phyloP scores from a whole-genome alignment of 1,140 invertebrate species.

The Rhagoletis pomonella region DNA sequence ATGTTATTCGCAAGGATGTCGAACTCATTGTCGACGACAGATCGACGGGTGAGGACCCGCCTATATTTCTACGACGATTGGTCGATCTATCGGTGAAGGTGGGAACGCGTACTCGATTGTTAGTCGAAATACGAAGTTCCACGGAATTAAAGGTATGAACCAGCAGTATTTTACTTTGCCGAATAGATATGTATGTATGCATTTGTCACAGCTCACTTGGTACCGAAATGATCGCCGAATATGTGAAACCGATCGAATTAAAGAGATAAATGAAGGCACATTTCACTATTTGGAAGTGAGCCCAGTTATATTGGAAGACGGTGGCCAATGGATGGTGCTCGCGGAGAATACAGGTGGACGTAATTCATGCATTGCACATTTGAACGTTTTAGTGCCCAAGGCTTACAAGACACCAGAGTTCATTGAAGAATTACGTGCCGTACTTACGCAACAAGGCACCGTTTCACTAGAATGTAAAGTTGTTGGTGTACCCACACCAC shows the following conservation, averaged over 20 bases:
- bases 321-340: conserved; percentile 87
- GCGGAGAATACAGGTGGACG: conserved; percentile 84
- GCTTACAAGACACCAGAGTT: conserved; percentile 91
- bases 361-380: conserved; percentile 83
- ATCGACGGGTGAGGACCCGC: conserved; percentile 81
- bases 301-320: conserved; percentile 87
- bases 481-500: conserved; percentile 88
- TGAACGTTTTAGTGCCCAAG: conserved; percentile 90
- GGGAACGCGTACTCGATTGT: conserved; percentile 86
- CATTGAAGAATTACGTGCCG: conserved; percentile 85
- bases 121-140: conserved; percentile 87
- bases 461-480: conserved; percentile 93
- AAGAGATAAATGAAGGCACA: conserved; percentile 85
- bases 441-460: conserved; percentile 89
- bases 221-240: conserved; percentile 84
- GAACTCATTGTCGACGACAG: conserved; percentile 73
- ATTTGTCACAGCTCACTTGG: conserved; percentile 82
- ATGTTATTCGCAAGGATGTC: conserved; percentile 68
- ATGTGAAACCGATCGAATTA: conserved; percentile 80
- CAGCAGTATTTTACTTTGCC: neutral
- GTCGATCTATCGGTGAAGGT: conserved; percentile 90
- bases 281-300: conserved; percentile 90
- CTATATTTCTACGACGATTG: conserved; percentile 84
- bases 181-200: neutral
- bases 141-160: conserved; percentile 83